A percentile compares a stretch with the other conserved stretches of the same genome.
Evolutionary conservation across 2,888 invertebrate species (phyloP).

Genomic region (Nesidiocoris tenuis): DNA sequence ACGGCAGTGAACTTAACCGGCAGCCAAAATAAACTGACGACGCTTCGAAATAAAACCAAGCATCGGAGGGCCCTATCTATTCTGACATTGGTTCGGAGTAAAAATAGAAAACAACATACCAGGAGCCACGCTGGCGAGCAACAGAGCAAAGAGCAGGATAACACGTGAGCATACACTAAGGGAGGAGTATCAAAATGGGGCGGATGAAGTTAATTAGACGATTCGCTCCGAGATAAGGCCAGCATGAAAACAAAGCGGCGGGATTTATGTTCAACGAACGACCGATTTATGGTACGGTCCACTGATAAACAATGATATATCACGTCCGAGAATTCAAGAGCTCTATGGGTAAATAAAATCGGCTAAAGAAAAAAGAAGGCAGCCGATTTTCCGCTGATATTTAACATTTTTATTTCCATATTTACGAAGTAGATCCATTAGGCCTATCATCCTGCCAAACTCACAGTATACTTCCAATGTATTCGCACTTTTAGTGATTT

Average conservation of each 20-base stretch:
- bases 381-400: no score
- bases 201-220: background rate
- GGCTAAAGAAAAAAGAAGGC: no score
- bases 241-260: background rate
- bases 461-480: no score
- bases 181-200: no score
- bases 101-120: conserved; percentile 14
- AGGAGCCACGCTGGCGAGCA: background rate
- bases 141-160: background rate
- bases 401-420: no score
- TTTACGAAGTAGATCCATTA: no score
- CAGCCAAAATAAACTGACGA: conserved; percentile 22
- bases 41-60: conserved; percentile 26
- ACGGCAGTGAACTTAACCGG: conserved; percentile 37
- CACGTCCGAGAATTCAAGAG: no score
- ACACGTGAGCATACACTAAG: conserved; percentile 19
- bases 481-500: no score
- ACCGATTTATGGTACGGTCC: background rate
- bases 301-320: background rate
- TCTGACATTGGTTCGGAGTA: background rate
- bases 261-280: background rate
- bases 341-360: no score
- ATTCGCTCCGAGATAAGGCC: background rate
- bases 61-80: conserved; percentile 5
- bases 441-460: no score